Conservation (phyloP, 2,113 vertebrate genomes). For the Sterrhoptilus dennistouni region DNA sequence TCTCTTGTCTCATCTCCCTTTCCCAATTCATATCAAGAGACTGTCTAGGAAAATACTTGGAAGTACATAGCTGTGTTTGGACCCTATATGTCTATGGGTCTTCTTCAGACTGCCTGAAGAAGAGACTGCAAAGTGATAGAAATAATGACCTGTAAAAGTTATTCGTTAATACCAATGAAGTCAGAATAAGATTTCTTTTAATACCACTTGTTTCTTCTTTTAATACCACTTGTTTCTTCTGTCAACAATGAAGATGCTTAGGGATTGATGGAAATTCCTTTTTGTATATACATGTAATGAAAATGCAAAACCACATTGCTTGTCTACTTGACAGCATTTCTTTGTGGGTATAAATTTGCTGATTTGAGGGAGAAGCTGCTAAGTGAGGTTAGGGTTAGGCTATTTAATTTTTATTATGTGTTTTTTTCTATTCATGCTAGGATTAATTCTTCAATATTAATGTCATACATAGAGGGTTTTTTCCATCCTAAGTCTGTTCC, state of each 20-base stretch:
- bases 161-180: neutral
- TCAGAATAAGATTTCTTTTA: neutral
- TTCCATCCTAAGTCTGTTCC: neutral
- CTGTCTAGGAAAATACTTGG: neutral
- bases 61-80: fast-evolving
- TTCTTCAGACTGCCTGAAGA: neutral
- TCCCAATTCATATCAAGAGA: neutral
- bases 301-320: neutral
- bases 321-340: neutral
- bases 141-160: neutral
- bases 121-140: neutral
- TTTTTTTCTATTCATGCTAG: neutral
- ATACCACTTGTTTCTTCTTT: neutral
- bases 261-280: neutral
- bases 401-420: neutral
- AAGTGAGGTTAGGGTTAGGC: neutral
- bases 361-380: neutral
- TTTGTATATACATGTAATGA: neutral
- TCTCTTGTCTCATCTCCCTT: neutral
- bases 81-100: neutral
- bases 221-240: neutral
- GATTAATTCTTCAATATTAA: neutral
- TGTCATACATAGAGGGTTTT: neutral
- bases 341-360: neutral
- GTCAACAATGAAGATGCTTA: neutral